These are phyloP conservation scores for Synanthedon formicaeformis DNA, from an alignment of 2,888 invertebrate species.

Conservation along the genomic window DNA sequence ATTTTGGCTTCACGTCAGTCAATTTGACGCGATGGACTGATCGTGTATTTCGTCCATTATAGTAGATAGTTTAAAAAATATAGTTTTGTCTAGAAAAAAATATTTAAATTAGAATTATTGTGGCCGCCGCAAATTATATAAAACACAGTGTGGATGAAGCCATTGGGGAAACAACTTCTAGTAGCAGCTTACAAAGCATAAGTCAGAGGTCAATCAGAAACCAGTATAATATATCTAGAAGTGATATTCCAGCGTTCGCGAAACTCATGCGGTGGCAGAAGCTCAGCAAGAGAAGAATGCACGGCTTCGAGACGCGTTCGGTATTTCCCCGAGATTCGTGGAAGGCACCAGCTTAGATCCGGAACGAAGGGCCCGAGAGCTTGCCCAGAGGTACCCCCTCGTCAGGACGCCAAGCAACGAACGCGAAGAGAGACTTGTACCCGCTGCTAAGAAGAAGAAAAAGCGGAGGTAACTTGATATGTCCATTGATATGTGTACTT, in stretches of 20 bases:
- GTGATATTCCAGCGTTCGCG: conserved; percentile 81
- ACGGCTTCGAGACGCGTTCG: conserved; percentile 91
- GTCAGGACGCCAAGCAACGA: conserved; percentile 82
- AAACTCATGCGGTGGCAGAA: conserved; percentile 96
- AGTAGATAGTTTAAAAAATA: no score
- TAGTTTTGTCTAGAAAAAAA: no score
- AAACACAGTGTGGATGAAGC: background rate
- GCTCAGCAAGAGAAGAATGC: conserved; percentile 97
- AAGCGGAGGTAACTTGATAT: conserved; percentile 73
- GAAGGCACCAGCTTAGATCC: conserved; percentile 94
- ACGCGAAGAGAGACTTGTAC: conserved; percentile 60
- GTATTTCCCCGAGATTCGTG: conserved; percentile 92
- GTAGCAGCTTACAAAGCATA: background rate
- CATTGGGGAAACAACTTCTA: background rate
- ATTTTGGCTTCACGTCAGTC: no score
- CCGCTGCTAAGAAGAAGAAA: conserved; percentile 67
- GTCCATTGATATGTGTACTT: no score
- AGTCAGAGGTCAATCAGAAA: no score
- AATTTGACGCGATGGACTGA: no score
- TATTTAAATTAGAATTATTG: no score
- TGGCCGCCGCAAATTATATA: background rate
- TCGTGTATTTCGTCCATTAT: no score
- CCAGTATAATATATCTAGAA: background rate
- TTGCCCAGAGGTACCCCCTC: conserved; percentile 75
- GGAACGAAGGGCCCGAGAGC: conserved; percentile 70